These are phyloP conservation scores for Willowsia nigromaculata DNA, from an alignment of 2,888 invertebrate genomes.

Conservation along the genomic window DNA sequence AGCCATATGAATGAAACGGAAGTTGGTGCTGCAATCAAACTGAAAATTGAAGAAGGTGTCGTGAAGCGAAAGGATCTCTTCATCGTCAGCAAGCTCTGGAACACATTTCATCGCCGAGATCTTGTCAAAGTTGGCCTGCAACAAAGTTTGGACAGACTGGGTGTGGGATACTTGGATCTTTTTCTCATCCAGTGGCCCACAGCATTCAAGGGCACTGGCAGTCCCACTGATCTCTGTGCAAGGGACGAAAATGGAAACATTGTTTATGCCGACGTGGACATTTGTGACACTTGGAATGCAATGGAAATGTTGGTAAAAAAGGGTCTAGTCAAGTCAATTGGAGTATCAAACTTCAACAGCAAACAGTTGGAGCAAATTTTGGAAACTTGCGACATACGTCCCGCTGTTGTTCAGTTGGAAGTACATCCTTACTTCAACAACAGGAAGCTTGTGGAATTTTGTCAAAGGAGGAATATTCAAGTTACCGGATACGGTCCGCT, in stretches of 20 bases:
- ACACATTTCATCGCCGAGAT: conserved; percentile 90
- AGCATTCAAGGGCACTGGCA: background rate
- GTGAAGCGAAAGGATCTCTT: conserved; percentile 86
- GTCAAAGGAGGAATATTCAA: conserved; percentile 84
- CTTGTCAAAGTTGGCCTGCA: conserved; percentile 87
- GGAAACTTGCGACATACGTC: conserved; percentile 84
- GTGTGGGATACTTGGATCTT: conserved; percentile 88
- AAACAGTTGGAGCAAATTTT: conserved; percentile 86
- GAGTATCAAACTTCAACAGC: conserved; percentile 91
- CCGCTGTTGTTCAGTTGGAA: conserved; percentile 85
- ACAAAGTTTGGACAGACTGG: conserved; percentile 87
- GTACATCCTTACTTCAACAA: conserved; percentile 85
- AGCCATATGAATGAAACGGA: conserved; percentile 87
- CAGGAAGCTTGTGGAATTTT: conserved; percentile 85
- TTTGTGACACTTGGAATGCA: conserved; percentile 87
- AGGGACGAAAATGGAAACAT: conserved; percentile 84
- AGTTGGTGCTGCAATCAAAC: conserved; percentile 84
- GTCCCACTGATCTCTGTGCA: conserved; percentile 81
- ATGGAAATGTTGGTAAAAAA: conserved; percentile 87
- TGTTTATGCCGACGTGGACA: conserved; percentile 86
- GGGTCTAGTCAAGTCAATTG: conserved; percentile 87
- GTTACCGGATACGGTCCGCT: conserved; percentile 88
- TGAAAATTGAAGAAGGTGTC: conserved; percentile 85
- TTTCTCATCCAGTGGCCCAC: conserved; percentile 89
- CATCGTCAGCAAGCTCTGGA: conserved; percentile 86